Percentiles rank a stretch among this genome's conserved stretches.
phyloP scores from a whole-genome alignment of 2,113 vertebrate genomes.

The Bettongia penicillata region DNA sequence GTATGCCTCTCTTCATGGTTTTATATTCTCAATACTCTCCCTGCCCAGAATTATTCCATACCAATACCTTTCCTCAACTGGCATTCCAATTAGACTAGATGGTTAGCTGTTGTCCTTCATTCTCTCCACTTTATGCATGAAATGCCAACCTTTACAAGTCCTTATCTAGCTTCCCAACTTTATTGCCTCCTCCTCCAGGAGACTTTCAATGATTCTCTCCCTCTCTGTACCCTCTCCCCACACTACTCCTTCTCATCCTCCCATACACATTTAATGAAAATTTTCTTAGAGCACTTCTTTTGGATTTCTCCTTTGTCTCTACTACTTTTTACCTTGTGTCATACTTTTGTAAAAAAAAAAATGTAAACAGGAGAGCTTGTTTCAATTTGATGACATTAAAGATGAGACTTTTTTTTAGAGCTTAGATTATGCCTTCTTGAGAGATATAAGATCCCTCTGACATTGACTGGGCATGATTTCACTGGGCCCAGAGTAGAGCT shows the following conservation, averaged over 20 bases:
- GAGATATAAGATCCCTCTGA: neutral
- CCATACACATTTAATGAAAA: neutral
- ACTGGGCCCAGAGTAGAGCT: neutral
- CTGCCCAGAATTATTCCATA: neutral
- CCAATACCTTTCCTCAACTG: neutral
- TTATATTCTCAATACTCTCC: neutral
- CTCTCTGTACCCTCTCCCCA: neutral
- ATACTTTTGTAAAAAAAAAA: neutral
- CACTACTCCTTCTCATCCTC: neutral
- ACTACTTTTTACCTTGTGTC: neutral
- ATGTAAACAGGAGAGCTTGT: neutral
- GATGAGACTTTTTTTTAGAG: neutral
- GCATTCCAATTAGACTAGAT: neutral
- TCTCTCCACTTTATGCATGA: neutral
- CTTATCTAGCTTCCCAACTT: no score
- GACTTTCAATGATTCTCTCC: neutral
- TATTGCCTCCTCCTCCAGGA: neutral
- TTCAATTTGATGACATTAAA: neutral
- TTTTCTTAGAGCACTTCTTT: neutral
- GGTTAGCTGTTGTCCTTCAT: no score
- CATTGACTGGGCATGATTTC: neutral
- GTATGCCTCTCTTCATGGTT: neutral
- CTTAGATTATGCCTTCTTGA: neutral
- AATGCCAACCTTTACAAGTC: neutral
- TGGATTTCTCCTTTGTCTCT: neutral